These are phyloP conservation scores for Hypomesus transpacificus DNA, from an alignment of 2,113 vertebrate species.

Conservation along the genomic window DNA sequence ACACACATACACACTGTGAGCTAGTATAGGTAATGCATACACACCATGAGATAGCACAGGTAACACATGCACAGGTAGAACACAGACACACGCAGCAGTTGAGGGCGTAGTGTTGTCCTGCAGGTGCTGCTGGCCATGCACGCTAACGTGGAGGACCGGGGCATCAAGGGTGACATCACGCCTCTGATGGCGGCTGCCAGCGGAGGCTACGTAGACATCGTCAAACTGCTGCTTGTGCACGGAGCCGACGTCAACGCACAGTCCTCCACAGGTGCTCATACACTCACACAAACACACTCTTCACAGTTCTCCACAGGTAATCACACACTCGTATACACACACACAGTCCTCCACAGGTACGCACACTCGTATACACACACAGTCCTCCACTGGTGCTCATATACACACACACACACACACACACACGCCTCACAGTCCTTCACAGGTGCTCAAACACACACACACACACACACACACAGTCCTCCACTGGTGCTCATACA, in stretches of 20 bases:
- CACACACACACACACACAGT: background rate
- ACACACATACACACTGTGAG: background rate
- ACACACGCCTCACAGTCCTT: constrained; percentile 73
- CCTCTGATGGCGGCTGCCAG: constrained; percentile 89
- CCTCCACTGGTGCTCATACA: background rate
- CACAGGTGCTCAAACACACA: constrained; percentile 67
- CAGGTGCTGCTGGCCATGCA: constrained; percentile 88
- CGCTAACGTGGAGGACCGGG: constrained; percentile 86
- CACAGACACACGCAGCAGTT: background rate
- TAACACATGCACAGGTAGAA: background rate
- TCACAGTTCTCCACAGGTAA: background rate
- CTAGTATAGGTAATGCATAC: too few species aligned
- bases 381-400: too few species aligned
- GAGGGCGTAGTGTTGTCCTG: constrained; percentile 6
- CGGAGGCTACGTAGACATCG: constrained; percentile 86
- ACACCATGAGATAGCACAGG: too few species aligned
- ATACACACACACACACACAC: too few species aligned
- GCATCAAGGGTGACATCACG: constrained; percentile 88
- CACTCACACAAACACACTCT: background rate
- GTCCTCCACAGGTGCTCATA: constrained; percentile 79
- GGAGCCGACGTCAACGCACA: constrained; percentile 87
- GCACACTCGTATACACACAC: background rate
- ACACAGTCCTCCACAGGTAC: background rate
- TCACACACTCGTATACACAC: background rate
- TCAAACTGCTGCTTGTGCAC: constrained; percentile 85